Percentiles rank a stretch among this genome's conserved stretches.
Conservation (phyloP, 1,140 invertebrate genomes). For the Zaprionus taronus region DNA sequence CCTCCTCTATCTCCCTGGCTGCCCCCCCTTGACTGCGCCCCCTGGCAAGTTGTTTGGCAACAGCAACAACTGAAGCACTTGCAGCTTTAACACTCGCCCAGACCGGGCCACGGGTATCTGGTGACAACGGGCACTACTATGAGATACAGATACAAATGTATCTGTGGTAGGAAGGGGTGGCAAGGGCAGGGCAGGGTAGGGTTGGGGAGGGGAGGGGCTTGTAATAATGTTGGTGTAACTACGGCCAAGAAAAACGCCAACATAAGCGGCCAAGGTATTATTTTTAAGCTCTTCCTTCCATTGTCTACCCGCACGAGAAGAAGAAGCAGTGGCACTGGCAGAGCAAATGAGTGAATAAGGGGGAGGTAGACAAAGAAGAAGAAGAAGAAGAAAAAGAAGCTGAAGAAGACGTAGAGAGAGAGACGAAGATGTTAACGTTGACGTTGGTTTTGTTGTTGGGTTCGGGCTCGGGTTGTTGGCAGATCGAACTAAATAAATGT, state of each 20-base stretch:
- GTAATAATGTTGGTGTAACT: slow-evolving; percentile 69
- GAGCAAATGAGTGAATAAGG: slow-evolving; percentile 16
- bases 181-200: background rate
- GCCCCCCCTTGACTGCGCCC: background rate
- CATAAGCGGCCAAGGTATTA: slow-evolving; percentile 81
- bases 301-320: slow-evolving; percentile 66
- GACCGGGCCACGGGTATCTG: slow-evolving; percentile 63
- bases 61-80: slow-evolving; percentile 59
- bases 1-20: background rate
- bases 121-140: slow-evolving; percentile 53
- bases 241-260: slow-evolving; percentile 70
- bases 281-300: slow-evolving; percentile 81
- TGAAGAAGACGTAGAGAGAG: slow-evolving; percentile 7
- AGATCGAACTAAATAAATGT: slow-evolving; percentile 81
- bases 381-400: background rate
- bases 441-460: slow-evolving; percentile 8
- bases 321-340: slow-evolving; percentile 33
- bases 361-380: background rate
- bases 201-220: slow-evolving; percentile 8
- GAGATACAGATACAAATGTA: slow-evolving; percentile 39
- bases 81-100: slow-evolving; percentile 72
- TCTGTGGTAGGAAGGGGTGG: background rate
- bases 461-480: slow-evolving; percentile 10
- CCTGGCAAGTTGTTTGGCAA: slow-evolving; percentile 9
- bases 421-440: slow-evolving; percentile 59